Conservation (phyloP, 2,113 vertebrate species). For the Mesitornis unicolor region DNA sequence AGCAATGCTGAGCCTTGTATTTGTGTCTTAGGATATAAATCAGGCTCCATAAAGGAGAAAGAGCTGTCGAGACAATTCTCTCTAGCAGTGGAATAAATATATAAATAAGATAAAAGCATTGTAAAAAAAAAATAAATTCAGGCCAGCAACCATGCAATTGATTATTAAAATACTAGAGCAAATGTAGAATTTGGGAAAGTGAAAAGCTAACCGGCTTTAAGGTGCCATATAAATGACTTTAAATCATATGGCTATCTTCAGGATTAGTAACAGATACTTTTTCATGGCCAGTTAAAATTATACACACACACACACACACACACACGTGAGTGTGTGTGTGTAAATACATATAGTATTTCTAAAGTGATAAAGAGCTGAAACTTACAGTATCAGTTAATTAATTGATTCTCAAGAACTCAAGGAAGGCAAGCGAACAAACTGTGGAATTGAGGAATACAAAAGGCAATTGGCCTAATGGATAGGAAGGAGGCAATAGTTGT, state of each 20-base stretch:
- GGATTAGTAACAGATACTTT: not conserved
- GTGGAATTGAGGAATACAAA: not conserved
- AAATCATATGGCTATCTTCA: not conserved
- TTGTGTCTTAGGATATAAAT: not conserved
- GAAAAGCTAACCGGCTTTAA: not conserved
- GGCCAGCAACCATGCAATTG: not conserved
- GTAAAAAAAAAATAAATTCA: not conserved
- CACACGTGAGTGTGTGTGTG: not conserved
- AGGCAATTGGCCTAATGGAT: not conserved
- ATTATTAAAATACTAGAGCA: not conserved
- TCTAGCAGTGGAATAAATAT: constrained; percentile 1
- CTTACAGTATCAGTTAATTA: not conserved
- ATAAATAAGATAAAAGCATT: constrained; percentile 31
- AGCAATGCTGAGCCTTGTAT: not conserved
- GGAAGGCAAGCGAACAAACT: not conserved
- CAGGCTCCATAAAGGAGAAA: not conserved
- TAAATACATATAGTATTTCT: not conserved
- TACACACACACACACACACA: not conserved
- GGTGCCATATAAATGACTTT: not conserved
- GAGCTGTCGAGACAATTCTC: not conserved
- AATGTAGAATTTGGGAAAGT: not conserved
- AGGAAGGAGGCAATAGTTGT: not conserved
- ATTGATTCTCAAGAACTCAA: not conserved
- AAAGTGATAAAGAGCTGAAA: not conserved
- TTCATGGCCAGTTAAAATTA: not conserved